Evolutionary conservation across 2,888 invertebrate genomes (phyloP), one percentile per base, ranked within the genome.

Genomic region (Lasioglossum lativentre): DNA sequence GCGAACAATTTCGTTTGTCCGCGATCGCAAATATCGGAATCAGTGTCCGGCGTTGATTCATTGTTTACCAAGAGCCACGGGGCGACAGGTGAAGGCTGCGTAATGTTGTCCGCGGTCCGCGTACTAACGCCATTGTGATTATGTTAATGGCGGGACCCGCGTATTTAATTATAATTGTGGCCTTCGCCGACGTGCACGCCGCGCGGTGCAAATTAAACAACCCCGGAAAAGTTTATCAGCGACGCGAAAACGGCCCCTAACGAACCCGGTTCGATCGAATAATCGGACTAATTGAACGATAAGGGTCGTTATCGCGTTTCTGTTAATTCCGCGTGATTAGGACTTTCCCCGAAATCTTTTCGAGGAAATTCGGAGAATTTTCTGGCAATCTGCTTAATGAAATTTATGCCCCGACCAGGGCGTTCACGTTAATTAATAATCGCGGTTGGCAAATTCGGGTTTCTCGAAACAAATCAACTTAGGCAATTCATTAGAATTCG

Each of bases 141-240:
- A 86, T 78, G 84, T 84, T 84, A 80, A 86, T 72, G 68, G 38
- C 30, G 12, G 56, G n/a, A 68, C 66, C 8, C 66, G 38, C 68
- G 38, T 27, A 45, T 79, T 77, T 71, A 83, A 85, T 74, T 84
- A 75, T 77, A 83, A 80, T 56, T 52, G 16, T 63, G n/a, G 19
- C 40, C 14, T 63, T 72, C 74, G 38, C 42, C 71, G 59, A 45
- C 75, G 66, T 47, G 78, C 45, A n/a, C 47, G 72, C 30, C 47
- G 72, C 47, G 72, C 30, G 42, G 72, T 66, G 66, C 45, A 45
- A 83, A 78, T 38, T 63, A 4, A 78, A 72, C 30, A n/a, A 56
- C 63, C 66, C 45, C n/a, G 71, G 72, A 34, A 78, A 66, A 23
- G 19, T 38, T 63, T 27, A 52, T 8, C 16, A 1, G 2, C 10